Base-by-base conservation (phyloP, 2,797 vertebrate genomes). In the Neosalanx taihuensis region DNA sequence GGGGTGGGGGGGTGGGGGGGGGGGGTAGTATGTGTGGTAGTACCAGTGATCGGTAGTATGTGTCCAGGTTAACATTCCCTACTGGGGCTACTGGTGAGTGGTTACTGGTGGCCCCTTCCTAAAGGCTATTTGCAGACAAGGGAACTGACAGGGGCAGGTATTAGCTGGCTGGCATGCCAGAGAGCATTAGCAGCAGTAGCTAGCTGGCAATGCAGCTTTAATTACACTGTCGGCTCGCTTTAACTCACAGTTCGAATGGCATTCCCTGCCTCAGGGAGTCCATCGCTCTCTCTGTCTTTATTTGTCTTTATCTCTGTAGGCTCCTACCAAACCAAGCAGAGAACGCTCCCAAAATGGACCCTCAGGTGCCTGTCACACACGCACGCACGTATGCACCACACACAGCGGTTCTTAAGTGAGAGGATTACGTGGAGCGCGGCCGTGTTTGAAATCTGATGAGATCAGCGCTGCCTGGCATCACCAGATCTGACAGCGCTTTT, bases 401-500 rank as follows among this genome's bases (percentile, higher is more conserved):
- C 60, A 63, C 71, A 67, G 63, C 56, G 13, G 63, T 72, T 53
- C 71, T 81, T 51, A 78, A 63, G 64, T 64, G 62, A 64, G 10
- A 72, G 53, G 37, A 76, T 87, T 79, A 77, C 74, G 60, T 69
- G 60, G 72, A 59, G 64, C 29, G 5, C 70, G 51, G 75, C 37
- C 37, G 64, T 80, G 64, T 81, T 78, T 86, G 85, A 87, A 90
- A 90, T 72, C 69, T 69, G 80, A 90, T 83, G 72, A 86, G 75
- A 77, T 60, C 61, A 64, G 13, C 70, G 69, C 57, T 78, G 74
- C 72, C 72, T 65, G 82, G 82, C 77, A 79, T 79, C 76, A 77
- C 75, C 33, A 67, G 61, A 70, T 73, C 53, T 79, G 77, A 78
- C 75, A 69, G 73, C 76, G 46, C 53, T 72, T 72, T 75, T 75